Evolutionary conservation across 2,797 vertebrate genomes (phyloP).

Genomic region (Pseudochaenichthys georgianus): DNA sequence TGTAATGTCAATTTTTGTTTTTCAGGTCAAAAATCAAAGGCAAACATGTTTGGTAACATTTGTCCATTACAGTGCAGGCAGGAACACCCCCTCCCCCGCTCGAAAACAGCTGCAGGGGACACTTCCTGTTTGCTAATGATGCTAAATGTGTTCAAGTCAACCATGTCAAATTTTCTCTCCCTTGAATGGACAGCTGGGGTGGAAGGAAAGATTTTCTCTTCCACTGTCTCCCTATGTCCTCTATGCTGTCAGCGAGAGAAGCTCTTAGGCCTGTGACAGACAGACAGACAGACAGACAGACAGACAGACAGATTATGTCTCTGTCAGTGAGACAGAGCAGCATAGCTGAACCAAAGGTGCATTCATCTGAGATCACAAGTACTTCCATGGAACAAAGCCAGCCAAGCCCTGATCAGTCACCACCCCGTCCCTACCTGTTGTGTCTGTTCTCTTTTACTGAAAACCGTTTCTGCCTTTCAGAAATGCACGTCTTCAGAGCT

Average conservation of each 20-base stretch:
- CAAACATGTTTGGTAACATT: constrained; percentile 79
- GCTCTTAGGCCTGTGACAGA: constrained; percentile 37
- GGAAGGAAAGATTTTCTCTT: constrained; percentile 62
- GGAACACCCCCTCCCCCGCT: constrained; percentile 57
- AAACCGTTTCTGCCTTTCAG: constrained; percentile 61
- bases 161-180: constrained; percentile 84
- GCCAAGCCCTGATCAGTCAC: constrained; percentile 72
- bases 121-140: constrained; percentile 90
- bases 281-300: constrained; percentile 30
- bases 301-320: constrained; percentile 55
- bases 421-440: constrained; percentile 74
- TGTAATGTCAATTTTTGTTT: constrained; percentile 82
- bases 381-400: constrained; percentile 70
- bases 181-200: constrained; percentile 79
- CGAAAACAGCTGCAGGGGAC: constrained; percentile 88
- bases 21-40: constrained; percentile 85
- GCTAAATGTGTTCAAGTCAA: constrained; percentile 88
- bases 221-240: constrained; percentile 33
- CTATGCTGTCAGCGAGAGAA: constrained; percentile 43
- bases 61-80: constrained; percentile 82
- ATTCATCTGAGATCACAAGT: constrained; percentile 74
- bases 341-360: constrained; percentile 65
- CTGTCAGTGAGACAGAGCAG: constrained; percentile 52
- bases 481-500: constrained; percentile 64
- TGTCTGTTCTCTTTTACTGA: constrained; percentile 67